These are phyloP conservation scores for Scaptomyza tumidula DNA, from an alignment of 2,888 invertebrate species.

Conservation along the genomic window DNA sequence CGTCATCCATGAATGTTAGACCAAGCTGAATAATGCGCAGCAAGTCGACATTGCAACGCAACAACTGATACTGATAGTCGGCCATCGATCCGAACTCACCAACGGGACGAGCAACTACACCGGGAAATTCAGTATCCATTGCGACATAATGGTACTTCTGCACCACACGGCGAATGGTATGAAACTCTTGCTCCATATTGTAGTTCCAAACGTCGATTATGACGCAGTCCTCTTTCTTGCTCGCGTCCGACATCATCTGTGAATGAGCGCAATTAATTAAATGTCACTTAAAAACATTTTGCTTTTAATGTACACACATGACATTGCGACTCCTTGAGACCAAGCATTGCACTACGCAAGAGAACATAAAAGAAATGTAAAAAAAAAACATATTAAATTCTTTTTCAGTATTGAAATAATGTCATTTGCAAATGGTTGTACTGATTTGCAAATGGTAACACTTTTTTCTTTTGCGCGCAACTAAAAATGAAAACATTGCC, in stretches of 20 bases:
- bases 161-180: conserved; percentile 95
- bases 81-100: conserved; percentile 96
- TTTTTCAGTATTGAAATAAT: not conserved
- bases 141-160: conserved; percentile 94
- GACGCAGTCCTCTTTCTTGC: conserved; percentile 94
- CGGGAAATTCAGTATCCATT: conserved; percentile 99
- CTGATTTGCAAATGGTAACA: not conserved
- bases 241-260: conserved; percentile 89
- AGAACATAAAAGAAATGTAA: not conserved
- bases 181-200: conserved; percentile 98
- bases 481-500: not conserved
- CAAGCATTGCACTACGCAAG: not conserved
- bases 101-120: conserved; percentile 97
- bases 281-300: not conserved
- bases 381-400: not conserved
- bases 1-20: conserved; percentile 98
- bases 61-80: conserved; percentile 96
- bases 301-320: not conserved
- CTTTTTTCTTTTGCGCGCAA: not conserved
- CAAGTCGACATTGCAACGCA: conserved; percentile 98
- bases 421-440: not conserved
- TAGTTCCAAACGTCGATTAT: conserved; percentile 99
- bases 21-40: conserved; percentile 98
- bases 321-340: not conserved
- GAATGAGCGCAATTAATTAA: conserved; percentile 16